A percentile compares a stretch with the other conserved stretches of the same genome.
phyloP scores from a whole-genome alignment of 2,797 vertebrate species.

The Hippocampus kuda region DNA sequence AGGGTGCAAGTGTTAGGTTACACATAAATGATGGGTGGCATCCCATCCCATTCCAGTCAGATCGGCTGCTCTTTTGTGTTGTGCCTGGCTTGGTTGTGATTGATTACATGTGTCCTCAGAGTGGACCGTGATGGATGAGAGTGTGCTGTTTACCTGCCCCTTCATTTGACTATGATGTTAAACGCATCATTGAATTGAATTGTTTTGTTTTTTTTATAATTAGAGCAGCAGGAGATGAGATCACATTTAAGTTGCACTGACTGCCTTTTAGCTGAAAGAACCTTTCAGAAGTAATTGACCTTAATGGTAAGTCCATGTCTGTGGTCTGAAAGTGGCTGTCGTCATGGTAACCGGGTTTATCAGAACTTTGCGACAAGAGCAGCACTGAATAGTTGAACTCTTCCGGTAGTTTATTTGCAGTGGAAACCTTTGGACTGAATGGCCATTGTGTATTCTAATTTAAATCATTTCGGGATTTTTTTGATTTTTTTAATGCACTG shows the following conservation, averaged over 20 bases:
- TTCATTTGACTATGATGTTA: constrained; percentile 32
- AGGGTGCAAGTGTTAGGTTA: constrained; percentile 49
- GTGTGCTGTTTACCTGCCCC: constrained; percentile 12
- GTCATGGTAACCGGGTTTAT: neutral
- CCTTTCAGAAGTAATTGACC: neutral
- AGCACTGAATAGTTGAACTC: too few relatives aligned
- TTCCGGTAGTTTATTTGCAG: too few relatives aligned
- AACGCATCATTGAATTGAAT: neutral
- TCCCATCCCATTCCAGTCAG: constrained; percentile 32
- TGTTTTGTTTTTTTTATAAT: constrained; percentile 20
- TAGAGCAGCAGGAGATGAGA: constrained; percentile 1
- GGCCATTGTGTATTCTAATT: too few relatives aligned
- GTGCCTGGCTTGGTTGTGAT: constrained; percentile 27
- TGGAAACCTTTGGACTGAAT: too few relatives aligned
- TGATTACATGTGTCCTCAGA: constrained; percentile 26
- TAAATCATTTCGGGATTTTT: too few relatives aligned
- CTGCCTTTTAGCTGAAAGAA: neutral
- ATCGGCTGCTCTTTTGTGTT: constrained; percentile 29
- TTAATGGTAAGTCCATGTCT: neutral
- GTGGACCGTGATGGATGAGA: constrained; percentile 51
- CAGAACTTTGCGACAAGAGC: neutral
- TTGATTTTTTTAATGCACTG: too few relatives aligned
- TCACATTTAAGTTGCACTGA: constrained; percentile 10
- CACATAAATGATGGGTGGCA: constrained; percentile 43
- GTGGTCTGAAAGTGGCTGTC: neutral